Evolutionary conservation across 2,113 vertebrate species (phyloP).

Genomic region (Callorhinus ursinus): DNA sequence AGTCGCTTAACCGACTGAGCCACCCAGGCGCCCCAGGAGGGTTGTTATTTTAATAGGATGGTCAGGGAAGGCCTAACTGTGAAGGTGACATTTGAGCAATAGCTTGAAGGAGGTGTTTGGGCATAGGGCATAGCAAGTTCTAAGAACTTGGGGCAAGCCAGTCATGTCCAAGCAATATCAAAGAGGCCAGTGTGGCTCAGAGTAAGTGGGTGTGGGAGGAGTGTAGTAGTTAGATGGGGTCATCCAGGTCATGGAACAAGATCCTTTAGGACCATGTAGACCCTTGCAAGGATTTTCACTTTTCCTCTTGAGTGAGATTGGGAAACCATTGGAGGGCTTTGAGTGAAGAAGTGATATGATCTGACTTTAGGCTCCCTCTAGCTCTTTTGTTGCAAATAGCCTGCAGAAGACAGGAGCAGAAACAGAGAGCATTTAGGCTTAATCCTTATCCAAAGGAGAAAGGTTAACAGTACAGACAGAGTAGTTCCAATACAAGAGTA

Average conservation of each 20-base stretch:
- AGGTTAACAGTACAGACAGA: background rate
- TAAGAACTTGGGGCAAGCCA: background rate
- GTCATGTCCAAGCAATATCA: background rate
- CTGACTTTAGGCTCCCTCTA: background rate
- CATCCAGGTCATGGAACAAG: background rate
- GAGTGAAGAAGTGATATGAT: background rate
- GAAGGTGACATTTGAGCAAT: background rate
- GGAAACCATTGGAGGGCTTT: background rate
- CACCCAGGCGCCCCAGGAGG: too few species aligned
- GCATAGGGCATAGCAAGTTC: background rate
- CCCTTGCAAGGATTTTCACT: background rate
- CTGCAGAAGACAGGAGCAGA: background rate
- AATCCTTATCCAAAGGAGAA: background rate
- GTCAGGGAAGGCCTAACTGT: background rate
- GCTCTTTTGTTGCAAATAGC: background rate
- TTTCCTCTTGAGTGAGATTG: background rate
- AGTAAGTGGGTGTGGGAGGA: background rate
- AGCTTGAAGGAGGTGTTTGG: background rate
- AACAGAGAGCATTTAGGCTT: background rate
- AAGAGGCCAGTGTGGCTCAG: background rate
- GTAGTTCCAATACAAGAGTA: background rate
- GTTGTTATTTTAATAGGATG: background rate
- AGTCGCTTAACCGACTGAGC: too few species aligned
- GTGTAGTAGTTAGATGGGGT: background rate
- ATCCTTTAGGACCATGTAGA: background rate